Evolutionary conservation across 1,140 invertebrate species (phyloP), one percentile per base, ranked within the genome.

Genomic region (Musca vetustissima): DNA sequence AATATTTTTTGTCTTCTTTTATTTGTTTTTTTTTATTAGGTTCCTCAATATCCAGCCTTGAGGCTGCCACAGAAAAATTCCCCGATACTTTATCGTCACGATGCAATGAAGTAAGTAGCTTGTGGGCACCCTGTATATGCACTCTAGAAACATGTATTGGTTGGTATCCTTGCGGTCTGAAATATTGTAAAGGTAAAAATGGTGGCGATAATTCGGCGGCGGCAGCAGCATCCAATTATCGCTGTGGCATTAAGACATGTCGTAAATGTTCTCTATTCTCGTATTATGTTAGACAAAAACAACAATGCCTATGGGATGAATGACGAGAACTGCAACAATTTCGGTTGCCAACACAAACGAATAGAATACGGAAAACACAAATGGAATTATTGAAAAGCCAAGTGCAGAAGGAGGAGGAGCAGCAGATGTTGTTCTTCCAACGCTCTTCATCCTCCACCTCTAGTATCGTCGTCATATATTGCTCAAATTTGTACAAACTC

Each of bases 211-310:
- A 69, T 1, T 74, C 72, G 15, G 76, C 77, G 53, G 76, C 72
- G 15, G 76, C 77, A 55, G 76, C 78, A 66, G 83, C 83, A 32
- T 74, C 86, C 71, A 90, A 88, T 70, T 96, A 96, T 83, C 86
- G 95, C 15, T 98, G 96, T 83, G 96, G 96, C 64, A 98, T 98
- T 77, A 95, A 96, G 84, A 97, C 95, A 6, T 98, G 96, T 83
- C 90, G 90, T 76, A 91, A 93, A 81, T 96, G 94, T 84, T 89
- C 92, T 78, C 88, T 91, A 72, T 97, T 95, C 83, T 88, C 90
- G 66, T 96, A 93, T 84, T 92, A 90, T 78, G 92, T 93, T 52
- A 85, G 88, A 67, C 89, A 92, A 77, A 93, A 95, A 81, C 89
- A 92, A 73, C 87, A 89, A 73, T 97, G 96, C 85, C 85, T 95